Base-by-base conservation (phyloP, 2,113 vertebrate genomes). In the Callaeas wilsoni region DNA sequence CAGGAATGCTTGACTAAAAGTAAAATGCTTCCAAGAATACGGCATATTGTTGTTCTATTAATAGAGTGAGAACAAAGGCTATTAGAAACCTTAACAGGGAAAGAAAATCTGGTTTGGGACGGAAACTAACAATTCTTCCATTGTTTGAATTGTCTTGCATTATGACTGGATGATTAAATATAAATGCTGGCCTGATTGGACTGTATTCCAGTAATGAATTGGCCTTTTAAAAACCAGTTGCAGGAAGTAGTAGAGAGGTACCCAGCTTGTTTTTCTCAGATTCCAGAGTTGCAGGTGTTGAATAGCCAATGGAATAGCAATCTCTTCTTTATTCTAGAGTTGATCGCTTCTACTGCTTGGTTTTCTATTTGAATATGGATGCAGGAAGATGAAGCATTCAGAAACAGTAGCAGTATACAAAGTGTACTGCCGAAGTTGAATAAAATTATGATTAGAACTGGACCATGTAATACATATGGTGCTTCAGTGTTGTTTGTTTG, bases 81-180 rank as follows among this genome's bases (percentile, higher is more conserved):
- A 62, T 29, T 59, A 33, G 70, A 73, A 75, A 44, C 18, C 44
- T 83, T 89, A 74, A 35, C 22, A 41, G 33, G 35, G 56, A 26
- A 25, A 50, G 41, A 63, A 74, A 76, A 81, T 81, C n/a, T 84
- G 25, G 12, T 41, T 64, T 46, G 11, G 13, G 63, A 26, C 39
- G 84, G 52, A 73, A 71, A 55, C 39, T 41, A 86, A 94, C 84
- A 94, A 33, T 53, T 32, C 35, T 79, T 35, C 74, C 57, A 74
- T 75, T 95, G 78, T 95, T 95, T 85, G n/a, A 92, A 62, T 91
- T 93, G 60, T 91, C 57, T 93, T 91, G 25, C 44, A 50, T 65
- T 87, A 18, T 87, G 37, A 92, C 56, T 81, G 19, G 77, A 68
- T 96, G 92, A 92, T 91, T 80, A 96, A 92, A 90, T 87, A 87